Evolutionary conservation across 2,888 invertebrate species (phyloP).

Genomic region (Carcina quercana): DNA sequence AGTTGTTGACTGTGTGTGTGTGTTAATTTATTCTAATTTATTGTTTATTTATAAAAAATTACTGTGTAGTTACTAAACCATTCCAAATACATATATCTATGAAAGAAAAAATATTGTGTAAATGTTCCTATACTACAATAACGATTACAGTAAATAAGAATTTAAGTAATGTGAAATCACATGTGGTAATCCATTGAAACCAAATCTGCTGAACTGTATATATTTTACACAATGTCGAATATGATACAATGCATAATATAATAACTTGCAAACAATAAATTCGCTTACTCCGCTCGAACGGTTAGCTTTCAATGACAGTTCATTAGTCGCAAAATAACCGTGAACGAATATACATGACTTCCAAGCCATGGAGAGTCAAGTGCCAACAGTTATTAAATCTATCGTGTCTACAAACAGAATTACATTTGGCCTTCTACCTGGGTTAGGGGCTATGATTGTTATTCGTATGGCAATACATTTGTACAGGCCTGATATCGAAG

Average conservation of each 20-base stretch:
- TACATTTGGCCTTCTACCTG: slow-evolving; percentile 77
- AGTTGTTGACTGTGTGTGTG: slow-evolving; percentile 1
- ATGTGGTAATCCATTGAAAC: slow-evolving; percentile 2
- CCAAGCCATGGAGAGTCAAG: slow-evolving; percentile 44
- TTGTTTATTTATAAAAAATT: slow-evolving; percentile 1
- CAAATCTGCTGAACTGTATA: slow-evolving; percentile 9
- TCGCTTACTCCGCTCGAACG: slow-evolving; percentile 34
- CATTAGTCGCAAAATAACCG: slow-evolving; percentile 8
- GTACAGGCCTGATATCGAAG: slow-evolving; percentile 82
- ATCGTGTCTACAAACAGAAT: slow-evolving; percentile 78
- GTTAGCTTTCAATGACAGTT: slow-evolving; percentile 28
- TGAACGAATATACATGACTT: background rate
- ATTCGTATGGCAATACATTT: slow-evolving; percentile 77
- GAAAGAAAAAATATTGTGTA: too few relatives aligned
- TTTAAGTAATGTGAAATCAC: slow-evolving; percentile 1
- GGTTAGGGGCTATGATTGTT: slow-evolving; percentile 77
- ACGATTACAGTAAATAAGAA: background rate
- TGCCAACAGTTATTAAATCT: slow-evolving; percentile 37
- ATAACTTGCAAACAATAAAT: too few relatives aligned
- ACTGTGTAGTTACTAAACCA: too few relatives aligned
- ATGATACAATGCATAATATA: slow-evolving; percentile 19
- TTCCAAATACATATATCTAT: too few relatives aligned
- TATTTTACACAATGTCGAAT: slow-evolving; percentile 17
- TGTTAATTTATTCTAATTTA: slow-evolving; percentile 5
- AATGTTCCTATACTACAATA: too few relatives aligned